Evolutionary conservation across 2,888 invertebrate genomes (phyloP).

Genomic region (Antitype chi): DNA sequence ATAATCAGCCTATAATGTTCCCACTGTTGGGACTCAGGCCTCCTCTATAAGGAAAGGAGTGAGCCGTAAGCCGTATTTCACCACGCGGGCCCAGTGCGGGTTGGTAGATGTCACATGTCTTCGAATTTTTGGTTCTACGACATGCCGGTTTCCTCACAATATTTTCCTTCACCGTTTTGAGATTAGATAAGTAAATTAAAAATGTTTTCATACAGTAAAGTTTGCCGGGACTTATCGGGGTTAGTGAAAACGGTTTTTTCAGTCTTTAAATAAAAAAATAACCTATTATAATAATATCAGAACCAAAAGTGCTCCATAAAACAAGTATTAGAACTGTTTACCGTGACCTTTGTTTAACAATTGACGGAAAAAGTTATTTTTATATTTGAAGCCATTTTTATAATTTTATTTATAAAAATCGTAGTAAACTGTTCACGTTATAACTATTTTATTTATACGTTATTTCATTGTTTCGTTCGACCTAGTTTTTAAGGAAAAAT

Average conservation of each 20-base stretch:
- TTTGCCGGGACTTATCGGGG: background rate
- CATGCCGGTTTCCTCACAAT: no score
- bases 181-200: no score
- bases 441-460: background rate
- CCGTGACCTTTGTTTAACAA: constrained; percentile 6
- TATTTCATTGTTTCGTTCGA: background rate
- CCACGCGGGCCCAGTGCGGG: no score
- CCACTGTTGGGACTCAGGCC: no score
- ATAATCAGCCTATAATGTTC: no score
- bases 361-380: constrained; percentile 34
- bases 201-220: background rate
- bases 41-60: no score
- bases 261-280: background rate
- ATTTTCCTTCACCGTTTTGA: no score
- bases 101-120: no score
- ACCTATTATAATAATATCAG: no score
- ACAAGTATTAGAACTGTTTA: background rate
- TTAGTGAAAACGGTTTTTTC: background rate
- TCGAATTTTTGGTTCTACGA: no score
- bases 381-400: background rate
- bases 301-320: background rate
- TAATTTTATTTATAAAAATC: constrained; percentile 2
- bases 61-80: no score
- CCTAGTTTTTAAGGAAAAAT: constrained; percentile 10
- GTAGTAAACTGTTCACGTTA: background rate